Percentiles rank a stretch among this genome's conserved stretches.
Evolutionary conservation across 2,888 invertebrate genomes (phyloP).

Genomic region (Scaptomyza polygonia): DNA sequence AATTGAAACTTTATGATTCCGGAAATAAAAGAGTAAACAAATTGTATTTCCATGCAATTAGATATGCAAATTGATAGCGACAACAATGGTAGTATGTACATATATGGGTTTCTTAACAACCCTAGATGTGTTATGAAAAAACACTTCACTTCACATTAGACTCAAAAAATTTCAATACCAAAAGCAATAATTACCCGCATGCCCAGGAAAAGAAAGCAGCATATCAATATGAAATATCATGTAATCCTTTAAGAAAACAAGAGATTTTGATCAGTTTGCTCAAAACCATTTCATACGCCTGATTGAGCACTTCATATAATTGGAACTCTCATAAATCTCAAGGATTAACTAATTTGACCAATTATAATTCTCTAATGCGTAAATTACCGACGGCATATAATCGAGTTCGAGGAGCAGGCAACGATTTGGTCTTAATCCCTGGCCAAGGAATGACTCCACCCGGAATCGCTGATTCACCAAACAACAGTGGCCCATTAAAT

Average conservation of each 20-base stretch:
- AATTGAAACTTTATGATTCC: constrained; percentile 44
- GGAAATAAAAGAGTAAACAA: constrained; percentile 31
- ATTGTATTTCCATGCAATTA: constrained; percentile 65
- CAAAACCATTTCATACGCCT: constrained; percentile 36
- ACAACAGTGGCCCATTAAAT: constrained; percentile 46
- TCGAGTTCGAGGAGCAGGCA: constrained; percentile 14
- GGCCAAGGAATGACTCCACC: constrained; percentile 57
- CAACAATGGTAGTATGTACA: constrained; percentile 34
- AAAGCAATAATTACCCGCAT: constrained; percentile 73
- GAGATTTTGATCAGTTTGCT: constrained; percentile 37
- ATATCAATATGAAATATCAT: constrained; percentile 42
- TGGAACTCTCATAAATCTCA: constrained; percentile 34
- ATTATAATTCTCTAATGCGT: constrained; percentile 46
- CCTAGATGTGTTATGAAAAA: constrained; percentile 44
- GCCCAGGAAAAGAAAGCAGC: constrained; percentile 21
- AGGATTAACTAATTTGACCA: constrained; percentile 51
- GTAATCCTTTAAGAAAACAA: constrained; percentile 71
- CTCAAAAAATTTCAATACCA: constrained; percentile 37
- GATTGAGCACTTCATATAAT: constrained; percentile 54
- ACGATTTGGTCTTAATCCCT: constrained; percentile 36
- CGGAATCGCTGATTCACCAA: constrained; percentile 56
- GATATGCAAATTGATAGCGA: constrained; percentile 73
- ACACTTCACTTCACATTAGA: constrained; percentile 26
- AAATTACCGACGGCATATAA: constrained; percentile 55
- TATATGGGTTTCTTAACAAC: constrained; percentile 48